A percentile compares a stretch with the other conserved stretches of the same genome.
phyloP scores from a whole-genome alignment of 2,888 invertebrate species.

The Plusia festucae region DNA sequence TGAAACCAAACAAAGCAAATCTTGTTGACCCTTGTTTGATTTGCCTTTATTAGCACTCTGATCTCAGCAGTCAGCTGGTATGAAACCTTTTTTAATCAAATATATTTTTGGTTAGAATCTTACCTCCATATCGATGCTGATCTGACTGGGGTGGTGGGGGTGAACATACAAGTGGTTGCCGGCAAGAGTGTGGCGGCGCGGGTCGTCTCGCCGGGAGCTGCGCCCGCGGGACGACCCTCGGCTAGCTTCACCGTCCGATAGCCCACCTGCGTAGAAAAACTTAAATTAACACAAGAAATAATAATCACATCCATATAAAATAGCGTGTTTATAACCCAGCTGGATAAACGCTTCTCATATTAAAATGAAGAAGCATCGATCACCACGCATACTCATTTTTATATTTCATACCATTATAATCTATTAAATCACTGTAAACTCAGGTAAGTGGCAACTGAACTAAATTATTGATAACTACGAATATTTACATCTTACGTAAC shows the following conservation, averaged over 20 bases:
- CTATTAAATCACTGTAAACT: neutral
- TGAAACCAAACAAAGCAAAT: too few relatives aligned
- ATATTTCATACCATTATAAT: too few relatives aligned
- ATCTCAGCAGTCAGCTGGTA: too few relatives aligned
- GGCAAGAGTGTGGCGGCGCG: constrained; percentile 94
- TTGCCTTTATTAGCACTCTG: too few relatives aligned
- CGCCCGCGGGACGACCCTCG: constrained; percentile 87
- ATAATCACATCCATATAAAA: neutral
- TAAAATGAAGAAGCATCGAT: too few relatives aligned
- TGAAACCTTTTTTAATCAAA: too few relatives aligned
- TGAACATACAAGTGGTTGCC: constrained; percentile 92
- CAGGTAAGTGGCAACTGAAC: neutral
- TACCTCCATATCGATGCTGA: constrained; percentile 94
- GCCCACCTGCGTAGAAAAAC: constrained; percentile 62
- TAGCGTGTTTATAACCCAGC: neutral
- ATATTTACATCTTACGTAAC: too few relatives aligned
- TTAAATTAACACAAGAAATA: neutral
- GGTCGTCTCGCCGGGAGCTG: constrained; percentile 92
- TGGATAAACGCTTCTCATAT: too few relatives aligned
- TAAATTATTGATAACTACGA: too few relatives aligned
- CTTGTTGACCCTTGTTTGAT: too few relatives aligned
- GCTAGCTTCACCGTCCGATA: constrained; percentile 84
- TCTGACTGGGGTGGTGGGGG: constrained; percentile 88
- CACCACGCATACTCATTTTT: too few relatives aligned
- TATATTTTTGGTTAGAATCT: constrained; percentile 53